Evolutionary conservation across 2,888 invertebrate species (phyloP).

Genomic region (Watsonalla binaria): DNA sequence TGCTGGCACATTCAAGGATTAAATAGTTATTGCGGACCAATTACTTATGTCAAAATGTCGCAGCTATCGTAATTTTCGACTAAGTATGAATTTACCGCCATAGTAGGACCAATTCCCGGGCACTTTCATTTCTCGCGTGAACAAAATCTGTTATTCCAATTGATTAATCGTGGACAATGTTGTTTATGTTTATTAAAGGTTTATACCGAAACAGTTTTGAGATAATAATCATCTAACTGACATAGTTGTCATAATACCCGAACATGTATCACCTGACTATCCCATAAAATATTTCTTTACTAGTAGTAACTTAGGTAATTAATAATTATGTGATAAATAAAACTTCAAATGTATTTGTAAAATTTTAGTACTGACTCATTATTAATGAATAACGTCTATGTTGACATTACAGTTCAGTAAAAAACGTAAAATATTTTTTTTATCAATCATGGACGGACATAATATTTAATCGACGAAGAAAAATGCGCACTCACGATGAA

Average conservation of each 20-base stretch:
- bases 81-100: slow-evolving; percentile 8
- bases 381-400: too few relatives aligned
- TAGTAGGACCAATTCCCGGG: slow-evolving; percentile 37
- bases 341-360: too few relatives aligned
- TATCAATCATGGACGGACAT: slow-evolving; percentile 8
- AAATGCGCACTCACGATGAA: slow-evolving; percentile 58
- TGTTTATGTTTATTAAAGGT: slow-evolving; percentile 21
- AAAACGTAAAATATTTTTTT: too few relatives aligned
- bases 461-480: slow-evolving; percentile 43
- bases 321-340: too few relatives aligned
- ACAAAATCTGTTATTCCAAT: slow-evolving; percentile 48
- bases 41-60: neutral
- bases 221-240: slow-evolving; percentile 22
- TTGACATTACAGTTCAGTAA: too few relatives aligned
- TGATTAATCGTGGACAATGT: slow-evolving; percentile 31
- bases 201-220: slow-evolving; percentile 22
- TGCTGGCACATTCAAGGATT: too few relatives aligned
- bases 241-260: slow-evolving; percentile 11
- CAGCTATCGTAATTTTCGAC: slow-evolving; percentile 3
- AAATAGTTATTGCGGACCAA: too few relatives aligned
- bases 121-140: slow-evolving; percentile 75
- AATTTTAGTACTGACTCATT: too few relatives aligned
- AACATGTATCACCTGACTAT: too few relatives aligned
- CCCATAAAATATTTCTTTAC: too few relatives aligned
- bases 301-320: too few relatives aligned